phyloP scores from a whole-genome alignment of 2,888 invertebrate species.

The Tethea ocularis region DNA sequence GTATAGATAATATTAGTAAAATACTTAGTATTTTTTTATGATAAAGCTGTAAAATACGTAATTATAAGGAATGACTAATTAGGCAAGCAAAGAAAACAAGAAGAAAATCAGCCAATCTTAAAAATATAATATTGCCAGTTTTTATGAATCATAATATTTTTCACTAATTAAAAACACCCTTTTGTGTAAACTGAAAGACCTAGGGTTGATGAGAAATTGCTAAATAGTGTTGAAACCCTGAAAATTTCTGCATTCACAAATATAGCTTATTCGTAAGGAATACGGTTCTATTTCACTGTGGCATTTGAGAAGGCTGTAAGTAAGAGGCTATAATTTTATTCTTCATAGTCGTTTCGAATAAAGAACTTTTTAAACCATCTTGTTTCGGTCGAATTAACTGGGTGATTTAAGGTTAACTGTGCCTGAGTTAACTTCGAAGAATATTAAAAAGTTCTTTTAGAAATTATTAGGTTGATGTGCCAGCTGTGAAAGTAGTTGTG shows the following conservation, averaged over 20 bases:
- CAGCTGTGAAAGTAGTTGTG: neutral
- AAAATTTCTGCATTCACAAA: neutral
- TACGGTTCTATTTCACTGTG: neutral
- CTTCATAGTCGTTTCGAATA: neutral
- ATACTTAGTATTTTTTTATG: no score
- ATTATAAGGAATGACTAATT: no score
- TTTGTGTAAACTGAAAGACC: neutral
- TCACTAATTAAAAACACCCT: neutral
- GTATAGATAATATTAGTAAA: no score
- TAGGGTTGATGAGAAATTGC: neutral
- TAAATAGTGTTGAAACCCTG: neutral
- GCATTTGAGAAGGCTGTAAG: neutral
- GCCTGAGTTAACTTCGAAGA: neutral
- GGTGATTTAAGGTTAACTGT: neutral
- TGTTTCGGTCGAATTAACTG: neutral
- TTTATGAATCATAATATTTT: neutral
- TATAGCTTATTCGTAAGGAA: neutral
- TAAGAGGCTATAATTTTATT: constrained; percentile 1
- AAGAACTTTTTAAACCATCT: neutral
- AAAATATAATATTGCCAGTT: neutral
- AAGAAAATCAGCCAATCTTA: no score
- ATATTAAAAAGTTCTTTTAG: neutral
- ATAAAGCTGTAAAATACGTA: no score
- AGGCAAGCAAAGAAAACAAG: no score
- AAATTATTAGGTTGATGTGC: neutral